A percentile compares a stretch with the other conserved stretches of the same genome.
These are phyloP conservation scores for Crypturellus undulatus DNA, from an alignment of 2,113 vertebrate genomes.

Conservation along the genomic window DNA sequence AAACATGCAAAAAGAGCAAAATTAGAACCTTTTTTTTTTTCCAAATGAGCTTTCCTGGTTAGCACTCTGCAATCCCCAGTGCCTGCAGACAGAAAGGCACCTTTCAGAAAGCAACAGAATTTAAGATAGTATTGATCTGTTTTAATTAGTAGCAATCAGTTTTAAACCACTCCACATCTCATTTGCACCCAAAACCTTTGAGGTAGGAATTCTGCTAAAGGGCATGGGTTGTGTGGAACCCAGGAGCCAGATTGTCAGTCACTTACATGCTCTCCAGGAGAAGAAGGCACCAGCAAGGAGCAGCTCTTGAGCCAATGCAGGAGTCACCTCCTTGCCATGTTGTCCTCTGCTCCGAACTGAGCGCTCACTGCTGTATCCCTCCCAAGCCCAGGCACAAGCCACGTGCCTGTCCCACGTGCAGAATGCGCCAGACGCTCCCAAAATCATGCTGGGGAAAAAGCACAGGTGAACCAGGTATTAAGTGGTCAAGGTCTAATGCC, in stretches of 20 bases:
- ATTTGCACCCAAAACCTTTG: not conserved
- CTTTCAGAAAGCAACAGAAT: not conserved
- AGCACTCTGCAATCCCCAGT: fast-evolving
- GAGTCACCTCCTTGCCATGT: not conserved
- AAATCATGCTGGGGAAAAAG: constrained; percentile 37
- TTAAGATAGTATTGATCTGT: not conserved
- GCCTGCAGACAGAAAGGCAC: not conserved
- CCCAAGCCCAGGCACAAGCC: not conserved
- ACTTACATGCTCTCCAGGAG: not conserved
- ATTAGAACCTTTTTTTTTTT: not conserved
- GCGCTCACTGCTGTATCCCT: not conserved
- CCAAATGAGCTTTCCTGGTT: not conserved
- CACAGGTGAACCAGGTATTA: constrained; percentile 62
- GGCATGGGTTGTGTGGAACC: not conserved
- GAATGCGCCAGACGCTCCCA: constrained; percentile 9
- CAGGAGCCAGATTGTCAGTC: not conserved
- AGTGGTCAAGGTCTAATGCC: constrained; percentile 28
- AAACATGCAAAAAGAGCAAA: not conserved
- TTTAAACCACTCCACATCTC: not conserved
- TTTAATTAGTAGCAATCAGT: not conserved
- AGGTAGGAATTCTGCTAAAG: not conserved
- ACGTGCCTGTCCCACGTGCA: not conserved
- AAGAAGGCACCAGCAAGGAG: not conserved
- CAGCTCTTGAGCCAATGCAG: not conserved
- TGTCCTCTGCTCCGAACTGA: not conserved